Percentiles rank a stretch among this genome's conserved stretches.
Conservation (phyloP, 92 coral and sea anemone genomes). For the Galaxea fascicularis region DNA sequence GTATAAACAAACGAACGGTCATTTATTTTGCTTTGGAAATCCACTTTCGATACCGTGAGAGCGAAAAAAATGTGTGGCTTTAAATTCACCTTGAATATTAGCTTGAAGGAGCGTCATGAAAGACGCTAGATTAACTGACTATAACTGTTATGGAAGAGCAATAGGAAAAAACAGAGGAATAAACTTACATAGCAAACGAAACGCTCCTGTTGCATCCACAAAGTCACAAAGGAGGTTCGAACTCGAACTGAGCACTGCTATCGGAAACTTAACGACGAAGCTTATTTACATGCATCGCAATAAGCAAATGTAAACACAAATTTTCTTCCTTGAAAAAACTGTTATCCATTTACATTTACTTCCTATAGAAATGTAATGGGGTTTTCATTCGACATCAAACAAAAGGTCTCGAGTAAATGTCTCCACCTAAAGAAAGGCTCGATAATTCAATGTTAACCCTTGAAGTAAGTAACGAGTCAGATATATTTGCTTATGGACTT, state of each 20-base stretch:
- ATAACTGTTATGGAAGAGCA: background rate
- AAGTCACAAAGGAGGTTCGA: background rate
- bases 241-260: background rate
- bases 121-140: constrained; percentile 10
- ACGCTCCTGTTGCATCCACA: background rate
- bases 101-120: background rate
- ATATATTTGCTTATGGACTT: constrained; percentile 74
- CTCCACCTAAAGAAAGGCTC: constrained; percentile 62
- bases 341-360: constrained; percentile 85
- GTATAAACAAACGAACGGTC: constrained; percentile 43
- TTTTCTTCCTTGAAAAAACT: constrained; percentile 71
- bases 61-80: background rate
- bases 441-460: constrained; percentile 69
- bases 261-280: background rate
- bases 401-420: constrained; percentile 76
- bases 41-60: constrained; percentile 18
- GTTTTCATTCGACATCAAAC: constrained; percentile 82
- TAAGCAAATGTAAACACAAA: constrained; percentile 73
- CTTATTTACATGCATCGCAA: constrained; percentile 68
- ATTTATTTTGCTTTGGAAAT: constrained; percentile 35
- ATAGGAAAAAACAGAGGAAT: background rate
- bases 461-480: constrained; percentile 44
- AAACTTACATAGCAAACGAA: constrained; percentile 9
- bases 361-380: constrained; percentile 89
- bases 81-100: constrained; percentile 15